Base-by-base conservation (phyloP, 2,113 vertebrate genomes). In the Petaurus breviceps region DNA sequence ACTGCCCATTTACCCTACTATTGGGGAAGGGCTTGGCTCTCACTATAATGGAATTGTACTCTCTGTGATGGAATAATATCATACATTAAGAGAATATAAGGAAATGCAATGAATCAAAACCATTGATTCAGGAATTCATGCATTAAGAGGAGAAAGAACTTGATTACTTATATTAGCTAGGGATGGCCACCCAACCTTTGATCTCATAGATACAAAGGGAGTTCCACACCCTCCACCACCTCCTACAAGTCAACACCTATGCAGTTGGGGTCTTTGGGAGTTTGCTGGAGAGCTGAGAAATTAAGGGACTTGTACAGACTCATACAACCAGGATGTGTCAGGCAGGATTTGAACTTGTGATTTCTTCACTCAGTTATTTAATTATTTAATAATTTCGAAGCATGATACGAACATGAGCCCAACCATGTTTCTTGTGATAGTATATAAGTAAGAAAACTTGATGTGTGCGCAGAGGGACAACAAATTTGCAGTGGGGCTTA, bases 331-430 rank as follows among this genome's bases (percentile, higher is more conserved):
- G 23, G 0, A 9, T 28, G 11, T 23, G 49, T 51, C 43, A 22
- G 53, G 95, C 46, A 57, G 90, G 46, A 46, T n/a, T 46, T 46
- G 57, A 93, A 68, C 51, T 68, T 12, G 3, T 28, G 26, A 25
- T 2, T 28, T 55, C 24, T 55, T 55, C 0, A 8, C 24, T 55
- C 24, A 26, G 7, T 7, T n/a, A 28, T 53, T 6, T 61, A 37
- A 77, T 49, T 49, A 49, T 49, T 49, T 4, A 49, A 49, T 49
- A 49, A 26, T 52, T 61, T 3, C 7, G 0, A 46, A 46, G 50
- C 2, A 1, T 0, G 0, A 2, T 24, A 19, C 23, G 43, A 50
- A 61, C 43, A 9, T 14, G 23, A 7, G 43, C 47, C 23, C 37
- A 1, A 0, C 3, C 14, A 2, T 1, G 8, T n/a, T 28, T 91